Conservation (phyloP, 2,113 vertebrate species). For the Nibea albiflora region DNA sequence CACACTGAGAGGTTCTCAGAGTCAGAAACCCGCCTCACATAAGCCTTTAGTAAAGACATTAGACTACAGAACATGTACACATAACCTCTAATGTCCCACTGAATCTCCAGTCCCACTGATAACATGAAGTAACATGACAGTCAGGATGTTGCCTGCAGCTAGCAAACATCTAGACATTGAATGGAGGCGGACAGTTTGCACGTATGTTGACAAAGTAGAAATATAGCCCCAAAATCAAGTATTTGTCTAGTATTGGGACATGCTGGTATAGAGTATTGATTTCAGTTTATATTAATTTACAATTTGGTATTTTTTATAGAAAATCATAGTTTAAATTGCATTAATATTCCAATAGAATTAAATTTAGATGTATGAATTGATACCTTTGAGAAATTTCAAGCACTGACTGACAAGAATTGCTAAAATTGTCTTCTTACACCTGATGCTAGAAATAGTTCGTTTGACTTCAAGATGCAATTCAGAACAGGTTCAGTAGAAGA, state of each 20-base stretch:
- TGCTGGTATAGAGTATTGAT: too few relatives aligned
- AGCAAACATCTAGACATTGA: constrained; percentile 45
- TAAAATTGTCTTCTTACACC: too few relatives aligned
- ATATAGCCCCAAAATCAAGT: background rate
- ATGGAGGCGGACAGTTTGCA: constrained; percentile 30
- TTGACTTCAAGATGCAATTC: too few relatives aligned
- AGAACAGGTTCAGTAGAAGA: too few relatives aligned
- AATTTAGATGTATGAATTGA: background rate
- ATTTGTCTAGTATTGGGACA: background rate
- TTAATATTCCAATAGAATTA: too few relatives aligned
- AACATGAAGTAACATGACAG: constrained; percentile 67
- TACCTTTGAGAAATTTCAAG: too few relatives aligned
- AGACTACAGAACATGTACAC: constrained; percentile 44
- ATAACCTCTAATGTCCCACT: constrained; percentile 23
- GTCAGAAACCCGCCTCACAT: constrained; percentile 27
- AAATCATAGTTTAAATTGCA: too few relatives aligned
- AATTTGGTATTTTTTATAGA: too few relatives aligned
- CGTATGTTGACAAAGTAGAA: background rate
- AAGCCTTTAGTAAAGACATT: constrained; percentile 62
- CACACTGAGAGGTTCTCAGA: constrained; percentile 64
- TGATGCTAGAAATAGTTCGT: too few relatives aligned
- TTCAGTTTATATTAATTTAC: too few relatives aligned
- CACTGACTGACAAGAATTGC: too few relatives aligned
- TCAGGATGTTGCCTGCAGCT: constrained; percentile 55
- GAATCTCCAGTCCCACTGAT: constrained; percentile 18